Evolutionary conservation across 2,888 invertebrate species (phyloP).

Genomic region (Stenoptilia bipunctidactyla): DNA sequence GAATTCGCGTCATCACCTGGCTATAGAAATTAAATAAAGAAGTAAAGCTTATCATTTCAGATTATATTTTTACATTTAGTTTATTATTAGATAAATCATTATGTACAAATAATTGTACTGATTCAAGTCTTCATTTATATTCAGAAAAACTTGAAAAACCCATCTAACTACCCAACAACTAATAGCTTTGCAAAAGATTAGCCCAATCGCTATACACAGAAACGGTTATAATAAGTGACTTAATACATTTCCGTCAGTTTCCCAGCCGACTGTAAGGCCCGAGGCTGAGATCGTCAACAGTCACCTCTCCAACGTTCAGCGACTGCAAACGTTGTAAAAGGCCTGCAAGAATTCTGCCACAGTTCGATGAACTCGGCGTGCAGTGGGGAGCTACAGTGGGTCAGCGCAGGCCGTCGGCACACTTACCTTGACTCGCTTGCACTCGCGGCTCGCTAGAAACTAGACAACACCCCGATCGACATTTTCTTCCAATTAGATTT

Average conservation of each 20-base stretch:
- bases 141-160: too few species aligned
- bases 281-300: constrained; percentile 14
- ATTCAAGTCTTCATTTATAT: too few species aligned
- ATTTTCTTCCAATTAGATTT: constrained; percentile 33
- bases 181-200: too few species aligned
- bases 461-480: constrained; percentile 38
- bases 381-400: constrained; percentile 64
- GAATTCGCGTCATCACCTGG: too few species aligned
- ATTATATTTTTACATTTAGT: too few species aligned
- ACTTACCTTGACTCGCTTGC: constrained; percentile 63
- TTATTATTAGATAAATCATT: too few species aligned
- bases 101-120: too few species aligned
- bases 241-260: neutral
- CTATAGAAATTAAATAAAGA: too few species aligned
- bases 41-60: too few species aligned
- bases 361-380: constrained; percentile 68
- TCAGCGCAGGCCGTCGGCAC: constrained; percentile 66
- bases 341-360: constrained; percentile 64
- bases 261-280: neutral
- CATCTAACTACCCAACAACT: too few species aligned
- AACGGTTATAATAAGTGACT: too few species aligned
- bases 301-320: constrained; percentile 61
- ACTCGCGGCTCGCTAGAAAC: constrained; percentile 37
- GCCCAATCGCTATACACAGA: too few species aligned
- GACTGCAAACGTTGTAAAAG: constrained; percentile 66